phyloP scores from a whole-genome alignment of 2,888 invertebrate species.

The Nemotelus pantherinus region DNA sequence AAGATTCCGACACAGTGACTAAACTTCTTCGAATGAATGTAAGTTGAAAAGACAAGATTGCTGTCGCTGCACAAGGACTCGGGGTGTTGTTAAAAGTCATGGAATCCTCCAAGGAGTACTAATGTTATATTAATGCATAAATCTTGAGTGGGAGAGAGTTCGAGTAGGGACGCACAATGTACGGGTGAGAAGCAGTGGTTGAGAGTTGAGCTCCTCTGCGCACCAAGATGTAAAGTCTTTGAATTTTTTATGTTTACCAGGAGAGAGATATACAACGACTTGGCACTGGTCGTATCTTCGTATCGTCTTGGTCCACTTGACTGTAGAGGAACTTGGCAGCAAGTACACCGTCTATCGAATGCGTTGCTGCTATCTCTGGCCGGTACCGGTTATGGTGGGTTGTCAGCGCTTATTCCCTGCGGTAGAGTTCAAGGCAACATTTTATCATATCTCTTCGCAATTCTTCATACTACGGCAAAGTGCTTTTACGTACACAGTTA shows the following conservation, averaged over 20 bases:
- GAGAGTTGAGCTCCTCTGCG: not conserved
- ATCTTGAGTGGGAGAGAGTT: slow-evolving; percentile 44
- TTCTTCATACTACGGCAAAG: slow-evolving; percentile 25
- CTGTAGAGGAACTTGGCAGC: slow-evolving; percentile 20
- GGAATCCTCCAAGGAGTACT: slow-evolving; percentile 48
- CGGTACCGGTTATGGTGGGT: slow-evolving; percentile 1
- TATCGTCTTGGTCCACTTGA: not conserved
- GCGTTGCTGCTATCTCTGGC: not conserved
- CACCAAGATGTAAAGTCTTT: slow-evolving; percentile 39
- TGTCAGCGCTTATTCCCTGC: slow-evolving; percentile 17
- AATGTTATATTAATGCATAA: slow-evolving; percentile 51
- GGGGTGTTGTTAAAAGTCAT: slow-evolving; percentile 42
- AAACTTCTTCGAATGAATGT: not conserved
- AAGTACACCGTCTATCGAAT: not conserved
- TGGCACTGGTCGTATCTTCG: not conserved
- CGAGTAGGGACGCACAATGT: slow-evolving; percentile 2
- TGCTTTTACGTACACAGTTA: not conserved
- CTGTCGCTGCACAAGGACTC: slow-evolving; percentile 10
- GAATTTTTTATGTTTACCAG: slow-evolving; percentile 47
- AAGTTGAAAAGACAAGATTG: slow-evolving; percentile 12
- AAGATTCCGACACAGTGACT: slow-evolving; percentile 26
- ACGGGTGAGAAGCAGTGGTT: not conserved
- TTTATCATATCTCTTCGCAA: slow-evolving; percentile 36
- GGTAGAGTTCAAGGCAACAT: slow-evolving; percentile 26
- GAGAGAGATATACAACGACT: slow-evolving; percentile 12